Conservation (phyloP, 2,888 invertebrate genomes). For the Ormyrus rosae region DNA sequence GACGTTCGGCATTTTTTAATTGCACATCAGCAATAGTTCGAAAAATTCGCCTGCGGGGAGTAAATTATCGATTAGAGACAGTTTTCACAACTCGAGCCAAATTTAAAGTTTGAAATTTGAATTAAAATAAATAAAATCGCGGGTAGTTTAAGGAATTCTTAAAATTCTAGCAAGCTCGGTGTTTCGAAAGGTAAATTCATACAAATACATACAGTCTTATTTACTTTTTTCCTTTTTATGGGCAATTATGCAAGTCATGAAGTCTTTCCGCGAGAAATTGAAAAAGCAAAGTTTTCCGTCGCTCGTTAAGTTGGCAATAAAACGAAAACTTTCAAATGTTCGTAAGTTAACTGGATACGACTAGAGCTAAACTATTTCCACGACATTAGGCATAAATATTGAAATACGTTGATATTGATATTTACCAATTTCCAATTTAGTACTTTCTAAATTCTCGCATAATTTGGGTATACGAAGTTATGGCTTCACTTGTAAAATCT, state of each 20-base stretch:
- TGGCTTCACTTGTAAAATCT: not conserved
- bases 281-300: constrained; percentile 41
- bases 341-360: constrained; percentile 2
- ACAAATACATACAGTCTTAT: constrained; percentile 19
- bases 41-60: too few species aligned
- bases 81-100: too few species aligned
- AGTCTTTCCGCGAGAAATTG: constrained; percentile 30
- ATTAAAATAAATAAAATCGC: too few species aligned
- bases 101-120: too few species aligned
- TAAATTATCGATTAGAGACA: too few species aligned
- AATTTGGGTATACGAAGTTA: not conserved
- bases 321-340: constrained; percentile 29
- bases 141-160: too few species aligned
- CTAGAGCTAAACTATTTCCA: not conserved
- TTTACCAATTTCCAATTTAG: too few species aligned
- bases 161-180: too few species aligned
- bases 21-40: too few species aligned
- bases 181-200: constrained; percentile 16
- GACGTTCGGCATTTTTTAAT: too few species aligned
- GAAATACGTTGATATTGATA: constrained; percentile 16
- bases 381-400: not conserved
- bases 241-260: constrained; percentile 29
- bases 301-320: constrained; percentile 29
- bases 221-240: constrained; percentile 14
- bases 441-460: not conserved